A percentile compares a stretch with the other conserved stretches of the same genome.
Evolutionary conservation across 2,113 vertebrate species (phyloP).

Genomic region (Vimba vimba): DNA sequence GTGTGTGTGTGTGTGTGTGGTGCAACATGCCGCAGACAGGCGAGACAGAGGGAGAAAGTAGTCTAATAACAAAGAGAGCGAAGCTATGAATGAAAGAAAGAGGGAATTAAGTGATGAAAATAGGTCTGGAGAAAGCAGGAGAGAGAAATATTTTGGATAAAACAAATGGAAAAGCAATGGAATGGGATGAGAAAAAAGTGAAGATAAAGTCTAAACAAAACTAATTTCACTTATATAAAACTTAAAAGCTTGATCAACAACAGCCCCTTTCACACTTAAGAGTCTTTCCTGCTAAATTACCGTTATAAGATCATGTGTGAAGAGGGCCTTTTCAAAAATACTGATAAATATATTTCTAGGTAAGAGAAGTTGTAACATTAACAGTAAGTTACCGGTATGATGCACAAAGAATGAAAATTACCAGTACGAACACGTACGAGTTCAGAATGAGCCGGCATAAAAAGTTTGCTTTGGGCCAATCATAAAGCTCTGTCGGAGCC

Average conservation of each 20-base stretch:
- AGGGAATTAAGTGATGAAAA: conserved; percentile 54
- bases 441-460: no score
- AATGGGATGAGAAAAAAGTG: neutral
- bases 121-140: conserved; percentile 49
- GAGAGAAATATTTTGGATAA: conserved; percentile 50
- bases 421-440: no score
- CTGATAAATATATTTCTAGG: no score
- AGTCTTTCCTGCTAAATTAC: no score
- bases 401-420: no score
- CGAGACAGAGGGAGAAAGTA: conserved; percentile 48
- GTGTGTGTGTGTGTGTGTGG: conserved; percentile 63
- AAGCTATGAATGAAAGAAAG: conserved; percentile 59
- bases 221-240: neutral
- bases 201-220: neutral
- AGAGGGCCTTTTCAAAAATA: no score
- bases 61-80: conserved; percentile 52
- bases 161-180: conserved; percentile 50
- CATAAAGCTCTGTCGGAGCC: no score
- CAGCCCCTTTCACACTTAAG: no score
- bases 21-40: conserved; percentile 67
- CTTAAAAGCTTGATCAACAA: neutral
- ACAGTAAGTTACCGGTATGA: no score
- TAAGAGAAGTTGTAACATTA: no score
- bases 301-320: neutral
- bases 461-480: no score